Base-by-base conservation (phyloP, 2,113 vertebrate genomes). In the Syngnathoides biaculeatus region DNA sequence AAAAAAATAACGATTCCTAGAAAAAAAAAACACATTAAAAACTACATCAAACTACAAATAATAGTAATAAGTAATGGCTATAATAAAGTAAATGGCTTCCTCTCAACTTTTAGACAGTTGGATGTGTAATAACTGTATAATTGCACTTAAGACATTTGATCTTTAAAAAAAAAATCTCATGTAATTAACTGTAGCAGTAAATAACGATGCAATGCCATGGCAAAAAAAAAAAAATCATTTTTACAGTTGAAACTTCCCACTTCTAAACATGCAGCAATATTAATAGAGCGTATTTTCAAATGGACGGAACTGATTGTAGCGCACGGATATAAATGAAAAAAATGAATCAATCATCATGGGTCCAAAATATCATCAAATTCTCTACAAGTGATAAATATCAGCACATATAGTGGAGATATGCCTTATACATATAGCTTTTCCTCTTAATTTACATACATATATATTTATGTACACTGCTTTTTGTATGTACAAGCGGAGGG, bases 361-460 rank as follows among this genome's bases (percentile, higher is more conserved):
- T 39, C 17, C 38, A 60, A 60, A 60, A 40, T 60, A 60, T 39
- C 17, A 15, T 74, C 82, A 84, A 79, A 85, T 79, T 89, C 82
- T 89, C 87, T 84, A 89, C 82, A 91, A 87, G 86, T 85, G 75
- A 89, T 90, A 91, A 87, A 89, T 89, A 92, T 86, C 71, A 89
- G 88, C 88, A 92, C 52, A 55, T 13, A 13, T 14, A 26, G 11
- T 26, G 22, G 48, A 55, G 52, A 26, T 26, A 55, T 4, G 24
- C 22, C 52, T 26, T 86, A 86, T 89, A 90, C 83, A 90, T 91
- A 89, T 83, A 88, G 24, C 63, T 77, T 82, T 88, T 75, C 84
- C 85, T 84, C 89, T 87, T 77, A 81, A 78, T 89, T 68, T 91
- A 91, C 92, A 88, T 90, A 92, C 89, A 93, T 87, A 74, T 79